Conservation (phyloP, 2,888 invertebrate genomes). For the Ecdyonurus torrentis region DNA sequence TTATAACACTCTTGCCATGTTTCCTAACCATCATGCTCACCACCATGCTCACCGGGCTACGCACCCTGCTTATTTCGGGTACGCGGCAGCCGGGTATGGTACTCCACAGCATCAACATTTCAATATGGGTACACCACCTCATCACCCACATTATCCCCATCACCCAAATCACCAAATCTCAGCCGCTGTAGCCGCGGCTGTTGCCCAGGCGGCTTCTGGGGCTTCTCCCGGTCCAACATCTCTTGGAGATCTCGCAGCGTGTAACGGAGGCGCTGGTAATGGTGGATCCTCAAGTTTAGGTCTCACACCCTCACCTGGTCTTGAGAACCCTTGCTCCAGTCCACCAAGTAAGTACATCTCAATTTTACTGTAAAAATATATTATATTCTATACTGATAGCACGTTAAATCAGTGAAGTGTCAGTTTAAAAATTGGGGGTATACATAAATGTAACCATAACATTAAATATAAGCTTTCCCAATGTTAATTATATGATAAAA, state of each 20-base stretch:
- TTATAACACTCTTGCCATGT: slow-evolving; percentile 49
- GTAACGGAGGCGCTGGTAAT: not conserved
- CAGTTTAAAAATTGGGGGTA: too few species aligned
- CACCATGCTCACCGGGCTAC: slow-evolving; percentile 18
- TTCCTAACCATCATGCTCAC: slow-evolving; percentile 33
- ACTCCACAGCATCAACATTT: not conserved
- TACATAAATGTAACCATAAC: too few species aligned
- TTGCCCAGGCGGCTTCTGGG: not conserved
- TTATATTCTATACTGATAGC: not conserved
- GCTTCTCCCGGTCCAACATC: not conserved
- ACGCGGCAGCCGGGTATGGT: not conserved
- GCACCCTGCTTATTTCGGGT: slow-evolving; percentile 1
- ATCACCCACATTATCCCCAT: slow-evolving; percentile 1
- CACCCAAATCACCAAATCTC: not conserved
- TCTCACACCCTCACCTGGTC: not conserved
- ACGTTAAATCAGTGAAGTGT: not conserved
- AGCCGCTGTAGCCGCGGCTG: not conserved
- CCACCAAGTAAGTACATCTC: not conserved
- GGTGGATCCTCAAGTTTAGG: not conserved
- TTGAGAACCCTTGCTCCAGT: not conserved
- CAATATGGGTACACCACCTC: not conserved
- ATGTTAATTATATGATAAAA: too few species aligned
- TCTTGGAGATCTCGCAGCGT: not conserved
- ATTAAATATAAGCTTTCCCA: too few species aligned
- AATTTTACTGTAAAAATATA: too few species aligned